Conservation (phyloP, 2,888 invertebrate genomes). For the Elysia crispata region DNA sequence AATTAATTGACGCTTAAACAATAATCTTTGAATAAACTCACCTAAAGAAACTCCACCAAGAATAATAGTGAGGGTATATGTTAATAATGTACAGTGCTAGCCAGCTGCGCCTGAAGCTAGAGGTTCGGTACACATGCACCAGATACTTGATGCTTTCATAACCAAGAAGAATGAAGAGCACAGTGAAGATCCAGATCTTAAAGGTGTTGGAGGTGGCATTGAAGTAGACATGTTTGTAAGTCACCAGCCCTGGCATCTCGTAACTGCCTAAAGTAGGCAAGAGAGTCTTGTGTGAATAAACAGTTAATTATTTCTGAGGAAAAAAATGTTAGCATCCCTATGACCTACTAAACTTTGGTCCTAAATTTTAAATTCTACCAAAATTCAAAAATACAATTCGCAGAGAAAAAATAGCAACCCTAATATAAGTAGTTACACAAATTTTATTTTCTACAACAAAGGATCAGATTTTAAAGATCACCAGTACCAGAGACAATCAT, state of each 20-base stretch:
- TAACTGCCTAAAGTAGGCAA: slow-evolving; percentile 65
- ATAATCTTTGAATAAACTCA: no score
- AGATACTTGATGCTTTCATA: slow-evolving; percentile 74
- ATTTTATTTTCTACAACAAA: no score
- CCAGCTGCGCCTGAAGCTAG: slow-evolving; percentile 64
- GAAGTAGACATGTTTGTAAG: slow-evolving; percentile 76
- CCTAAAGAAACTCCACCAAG: slow-evolving; percentile 70
- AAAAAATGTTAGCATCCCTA: no score
- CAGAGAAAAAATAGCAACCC: no score
- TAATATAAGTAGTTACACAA: no score
- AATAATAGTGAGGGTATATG: slow-evolving; percentile 76
- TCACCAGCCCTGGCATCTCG: slow-evolving; percentile 71
- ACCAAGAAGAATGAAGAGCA: slow-evolving; percentile 67
- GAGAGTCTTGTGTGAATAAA: background rate
- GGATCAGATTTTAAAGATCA: no score
- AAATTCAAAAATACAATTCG: no score
- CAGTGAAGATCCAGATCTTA: slow-evolving; percentile 72
- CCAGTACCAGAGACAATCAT: no score
- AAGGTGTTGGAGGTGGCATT: slow-evolving; percentile 72
- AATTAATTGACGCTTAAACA: no score
- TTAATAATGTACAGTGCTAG: slow-evolving; percentile 69
- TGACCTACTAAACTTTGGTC: no score
- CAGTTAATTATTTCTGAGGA: no score
- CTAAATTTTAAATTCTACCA: no score
- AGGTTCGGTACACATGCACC: slow-evolving; percentile 58